A percentile compares a stretch with the other conserved stretches of the same genome.
Conservation (phyloP, 2,797 vertebrate genomes). For the Crocidura indochinensis region DNA sequence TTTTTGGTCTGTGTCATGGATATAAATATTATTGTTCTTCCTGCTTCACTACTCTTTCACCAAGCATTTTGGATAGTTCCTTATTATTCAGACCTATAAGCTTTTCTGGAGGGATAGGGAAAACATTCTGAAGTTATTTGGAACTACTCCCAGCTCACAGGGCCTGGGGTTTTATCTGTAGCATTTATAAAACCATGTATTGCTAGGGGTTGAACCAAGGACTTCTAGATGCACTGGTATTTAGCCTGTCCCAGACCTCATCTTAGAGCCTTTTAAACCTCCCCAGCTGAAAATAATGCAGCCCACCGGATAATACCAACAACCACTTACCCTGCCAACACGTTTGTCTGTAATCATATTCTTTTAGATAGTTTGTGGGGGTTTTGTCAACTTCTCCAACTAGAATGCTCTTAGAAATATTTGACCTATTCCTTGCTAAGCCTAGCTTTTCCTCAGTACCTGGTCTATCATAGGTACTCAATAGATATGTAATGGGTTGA, state of each 20-base stretch:
- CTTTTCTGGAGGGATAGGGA: too few species aligned
- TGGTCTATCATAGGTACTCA: neutral
- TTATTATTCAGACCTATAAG: neutral
- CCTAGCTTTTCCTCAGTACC: neutral
- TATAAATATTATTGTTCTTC: too few species aligned
- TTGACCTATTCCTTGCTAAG: neutral
- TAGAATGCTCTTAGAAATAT: neutral
- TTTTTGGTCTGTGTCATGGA: fast-evolving
- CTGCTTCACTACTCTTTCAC: neutral
- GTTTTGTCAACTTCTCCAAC: neutral
- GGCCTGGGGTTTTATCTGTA: too few species aligned
- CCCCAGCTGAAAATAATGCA: neutral
- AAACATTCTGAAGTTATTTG: too few species aligned
- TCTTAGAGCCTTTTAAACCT: neutral
- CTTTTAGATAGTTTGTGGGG: neutral
- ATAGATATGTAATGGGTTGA: neutral
- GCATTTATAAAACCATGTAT: too few species aligned
- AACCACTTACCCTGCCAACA: neutral
- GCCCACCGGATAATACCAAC: too few species aligned
- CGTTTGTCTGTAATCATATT: neutral
- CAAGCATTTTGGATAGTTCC: fast-evolving
- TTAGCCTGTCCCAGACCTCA: neutral
- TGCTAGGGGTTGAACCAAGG: too few species aligned
- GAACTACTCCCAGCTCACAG: too few species aligned
- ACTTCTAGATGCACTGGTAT: too few species aligned